These are phyloP conservation scores for Hypanus sabinus DNA, from an alignment of 2,113 vertebrate genomes.

Conservation along the genomic window DNA sequence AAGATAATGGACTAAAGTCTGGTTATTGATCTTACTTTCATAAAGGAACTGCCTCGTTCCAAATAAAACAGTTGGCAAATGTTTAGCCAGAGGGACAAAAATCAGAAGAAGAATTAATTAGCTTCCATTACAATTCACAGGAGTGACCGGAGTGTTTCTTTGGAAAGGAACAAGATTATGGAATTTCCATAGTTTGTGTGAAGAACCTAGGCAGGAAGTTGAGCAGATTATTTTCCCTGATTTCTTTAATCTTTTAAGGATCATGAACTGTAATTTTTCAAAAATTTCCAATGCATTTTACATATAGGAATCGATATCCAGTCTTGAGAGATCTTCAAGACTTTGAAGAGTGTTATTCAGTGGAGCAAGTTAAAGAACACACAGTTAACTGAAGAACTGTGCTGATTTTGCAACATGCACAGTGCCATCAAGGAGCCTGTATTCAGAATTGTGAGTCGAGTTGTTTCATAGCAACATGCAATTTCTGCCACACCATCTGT, in stretches of 20 bases:
- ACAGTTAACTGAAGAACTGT: neutral
- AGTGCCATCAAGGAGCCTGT: neutral
- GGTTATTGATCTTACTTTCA: neutral
- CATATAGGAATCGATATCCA: neutral
- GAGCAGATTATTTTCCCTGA: neutral
- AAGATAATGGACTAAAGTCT: neutral
- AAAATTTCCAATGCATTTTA: neutral
- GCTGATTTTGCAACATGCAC: neutral
- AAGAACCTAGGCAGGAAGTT: neutral
- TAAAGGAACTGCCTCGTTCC: neutral
- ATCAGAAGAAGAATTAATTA: neutral
- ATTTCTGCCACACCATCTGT: slow-evolving; percentile 18
- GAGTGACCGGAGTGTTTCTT: neutral
- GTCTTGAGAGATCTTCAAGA: neutral
- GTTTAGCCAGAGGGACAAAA: neutral
- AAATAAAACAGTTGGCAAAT: neutral
- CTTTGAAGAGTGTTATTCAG: neutral
- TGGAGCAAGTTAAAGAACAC: neutral
- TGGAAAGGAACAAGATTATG: neutral
- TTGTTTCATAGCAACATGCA: neutral
- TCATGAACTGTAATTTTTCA: neutral
- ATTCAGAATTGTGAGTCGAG: neutral
- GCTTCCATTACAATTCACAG: neutral
- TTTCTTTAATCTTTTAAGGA: neutral
- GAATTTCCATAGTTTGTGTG: neutral